Percentiles rank a stretch among this genome's conserved stretches.
These are phyloP conservation scores for Drosophila sulfurigaster DNA, from an alignment of 1,140 invertebrate genomes.

Conservation along the genomic window DNA sequence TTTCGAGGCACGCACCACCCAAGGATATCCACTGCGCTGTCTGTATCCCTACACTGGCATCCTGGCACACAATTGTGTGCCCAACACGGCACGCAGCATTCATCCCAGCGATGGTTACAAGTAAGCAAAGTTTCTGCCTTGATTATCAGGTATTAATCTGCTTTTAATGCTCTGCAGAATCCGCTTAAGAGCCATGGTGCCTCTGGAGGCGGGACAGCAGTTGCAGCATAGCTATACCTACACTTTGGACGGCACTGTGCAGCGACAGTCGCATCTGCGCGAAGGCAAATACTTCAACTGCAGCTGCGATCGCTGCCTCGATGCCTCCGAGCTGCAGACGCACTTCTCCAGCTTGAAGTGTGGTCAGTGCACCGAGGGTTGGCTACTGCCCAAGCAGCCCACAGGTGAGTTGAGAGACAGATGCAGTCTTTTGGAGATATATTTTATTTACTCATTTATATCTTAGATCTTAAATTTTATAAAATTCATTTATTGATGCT, in stretches of 20 bases:
- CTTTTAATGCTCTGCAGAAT: conserved; percentile 85
- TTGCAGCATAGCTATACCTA: conserved; percentile 91
- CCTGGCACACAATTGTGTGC: conserved; percentile 92
- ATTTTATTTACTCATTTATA: too few relatives aligned
- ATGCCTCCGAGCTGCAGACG: conserved; percentile 91
- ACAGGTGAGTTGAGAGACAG: conserved; percentile 85
- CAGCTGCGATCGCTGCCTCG: conserved; percentile 89
- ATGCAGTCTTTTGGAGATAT: too few relatives aligned
- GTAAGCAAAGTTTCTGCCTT: conserved; percentile 75
- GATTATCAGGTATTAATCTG: too few relatives aligned
- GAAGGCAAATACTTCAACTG: conserved; percentile 92
- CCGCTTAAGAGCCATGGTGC: conserved; percentile 88
- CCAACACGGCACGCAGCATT: conserved; percentile 92
- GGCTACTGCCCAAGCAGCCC: conserved; percentile 88
- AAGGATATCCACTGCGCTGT: conserved; percentile 88
- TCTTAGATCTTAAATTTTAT: too few relatives aligned
- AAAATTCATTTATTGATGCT: too few relatives aligned
- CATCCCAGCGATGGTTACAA: conserved; percentile 86
- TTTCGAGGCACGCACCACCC: conserved; percentile 88
- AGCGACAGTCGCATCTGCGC: conserved; percentile 89
- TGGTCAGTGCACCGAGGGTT: conserved; percentile 90
- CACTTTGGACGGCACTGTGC: conserved; percentile 90
- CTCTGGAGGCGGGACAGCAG: conserved; percentile 88
- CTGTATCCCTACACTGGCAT: conserved; percentile 91
- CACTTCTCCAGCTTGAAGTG: conserved; percentile 92